A percentile compares a stretch with the other conserved stretches of the same genome.
Evolutionary conservation across 2,113 vertebrate genomes (phyloP).

Genomic region (Labrus mixtus): DNA sequence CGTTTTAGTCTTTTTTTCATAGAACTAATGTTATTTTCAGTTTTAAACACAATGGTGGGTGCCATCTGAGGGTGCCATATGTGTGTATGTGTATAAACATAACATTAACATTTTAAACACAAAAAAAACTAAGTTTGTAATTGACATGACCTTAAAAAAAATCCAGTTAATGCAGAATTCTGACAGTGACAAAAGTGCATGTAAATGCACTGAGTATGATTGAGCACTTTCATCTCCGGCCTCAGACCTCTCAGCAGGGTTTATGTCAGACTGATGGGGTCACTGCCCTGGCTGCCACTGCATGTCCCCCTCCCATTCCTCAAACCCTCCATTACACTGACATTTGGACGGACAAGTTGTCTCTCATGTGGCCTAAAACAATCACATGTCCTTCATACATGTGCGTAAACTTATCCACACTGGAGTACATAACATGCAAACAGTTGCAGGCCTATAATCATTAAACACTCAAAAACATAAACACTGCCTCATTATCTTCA

Average conservation of each 20-base stretch:
- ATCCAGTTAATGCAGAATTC: conserved; percentile 12
- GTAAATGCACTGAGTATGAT: conserved; percentile 42
- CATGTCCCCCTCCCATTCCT: conserved; percentile 60
- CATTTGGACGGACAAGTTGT: conserved; percentile 52
- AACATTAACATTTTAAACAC: neutral
- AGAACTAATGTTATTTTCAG: no score
- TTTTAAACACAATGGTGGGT: no score
- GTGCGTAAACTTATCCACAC: conserved; percentile 14
- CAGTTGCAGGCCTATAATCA: conserved; percentile 55
- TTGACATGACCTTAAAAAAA: neutral
- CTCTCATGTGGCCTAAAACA: conserved; percentile 36
- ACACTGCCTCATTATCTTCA: conserved; percentile 69
- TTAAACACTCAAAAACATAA: conserved; percentile 50
- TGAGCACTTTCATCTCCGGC: conserved; percentile 52
- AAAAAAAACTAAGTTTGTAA: conserved; percentile 1
- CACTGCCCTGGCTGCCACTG: conserved; percentile 74
- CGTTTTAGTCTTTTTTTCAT: no score
- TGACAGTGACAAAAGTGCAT: neutral
- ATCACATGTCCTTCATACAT: conserved; percentile 42
- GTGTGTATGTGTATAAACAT: no score
- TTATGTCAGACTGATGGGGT: conserved; percentile 74
- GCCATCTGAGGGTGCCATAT: no score
- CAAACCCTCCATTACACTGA: conserved; percentile 59
- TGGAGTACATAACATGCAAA: conserved; percentile 48
- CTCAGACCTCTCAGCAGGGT: conserved; percentile 69